These are phyloP conservation scores for Antheraea assamensis DNA, from an alignment of 2,888 invertebrate species.

Conservation along the genomic window DNA sequence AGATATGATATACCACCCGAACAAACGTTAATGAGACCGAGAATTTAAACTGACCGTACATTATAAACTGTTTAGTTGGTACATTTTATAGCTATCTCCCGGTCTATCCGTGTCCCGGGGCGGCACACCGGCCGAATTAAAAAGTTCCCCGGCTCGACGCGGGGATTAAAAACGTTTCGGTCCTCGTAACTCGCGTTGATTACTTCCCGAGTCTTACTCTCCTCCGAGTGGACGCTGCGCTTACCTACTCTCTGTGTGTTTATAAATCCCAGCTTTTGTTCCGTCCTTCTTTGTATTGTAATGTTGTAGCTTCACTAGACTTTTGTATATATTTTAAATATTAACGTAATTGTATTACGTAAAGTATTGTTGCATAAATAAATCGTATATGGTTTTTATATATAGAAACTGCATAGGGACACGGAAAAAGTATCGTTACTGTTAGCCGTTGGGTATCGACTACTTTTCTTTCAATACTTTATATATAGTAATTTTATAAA, in stretches of 20 bases:
- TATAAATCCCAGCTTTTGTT: conserved; percentile 8
- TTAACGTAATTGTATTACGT: no score
- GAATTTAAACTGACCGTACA: no score
- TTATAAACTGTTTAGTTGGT: background rate
- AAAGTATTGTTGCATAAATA: no score
- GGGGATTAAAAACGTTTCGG: conserved; percentile 47
- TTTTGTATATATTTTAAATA: no score
- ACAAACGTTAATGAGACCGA: no score
- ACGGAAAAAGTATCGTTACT: no score
- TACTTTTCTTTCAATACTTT: no score
- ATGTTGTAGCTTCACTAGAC: background rate
- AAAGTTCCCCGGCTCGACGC: conserved; percentile 42
- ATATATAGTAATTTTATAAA: no score
- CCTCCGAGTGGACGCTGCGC: background rate
- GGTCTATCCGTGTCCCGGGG: conserved; percentile 2
- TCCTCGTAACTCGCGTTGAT: conserved; percentile 38
- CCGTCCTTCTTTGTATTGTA: background rate
- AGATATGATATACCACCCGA: background rate
- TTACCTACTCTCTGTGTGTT: background rate
- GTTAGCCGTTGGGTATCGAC: no score
- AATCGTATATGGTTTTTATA: no score
- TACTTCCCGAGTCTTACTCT: conserved; percentile 26
- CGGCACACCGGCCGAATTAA: conserved; percentile 46
- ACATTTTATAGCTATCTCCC: conserved; percentile 14
- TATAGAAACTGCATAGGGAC: no score